These are phyloP conservation scores for Aradophagus sp. DNA, from an alignment of 1,140 invertebrate genomes.

Conservation along the genomic window DNA sequence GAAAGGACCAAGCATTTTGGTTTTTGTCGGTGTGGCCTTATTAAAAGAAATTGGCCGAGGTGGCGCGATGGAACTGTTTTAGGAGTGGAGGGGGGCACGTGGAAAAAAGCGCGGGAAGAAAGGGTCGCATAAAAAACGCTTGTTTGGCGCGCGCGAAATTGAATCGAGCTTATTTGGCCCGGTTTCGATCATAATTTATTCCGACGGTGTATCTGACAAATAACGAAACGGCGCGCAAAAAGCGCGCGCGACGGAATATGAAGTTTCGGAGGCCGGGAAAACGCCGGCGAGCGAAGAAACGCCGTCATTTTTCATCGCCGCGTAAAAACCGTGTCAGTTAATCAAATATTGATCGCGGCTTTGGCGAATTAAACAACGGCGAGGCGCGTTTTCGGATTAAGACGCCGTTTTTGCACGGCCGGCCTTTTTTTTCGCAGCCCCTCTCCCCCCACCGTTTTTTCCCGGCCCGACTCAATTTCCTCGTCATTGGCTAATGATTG, in stretches of 20 bases:
- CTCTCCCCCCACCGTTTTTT: background rate
- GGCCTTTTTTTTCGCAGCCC: background rate
- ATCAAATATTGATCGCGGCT: slow-evolving; percentile 33
- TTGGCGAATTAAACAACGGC: slow-evolving; percentile 28
- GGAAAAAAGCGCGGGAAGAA: slow-evolving; percentile 5
- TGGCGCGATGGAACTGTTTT: too few species aligned
- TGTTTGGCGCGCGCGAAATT: slow-evolving; percentile 19
- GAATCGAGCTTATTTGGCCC: slow-evolving; percentile 22
- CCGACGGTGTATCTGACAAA: slow-evolving; percentile 40
- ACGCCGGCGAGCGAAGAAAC: background rate
- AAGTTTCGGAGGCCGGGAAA: slow-evolving; percentile 22
- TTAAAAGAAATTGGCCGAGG: too few species aligned
- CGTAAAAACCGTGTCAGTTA: slow-evolving; percentile 35
- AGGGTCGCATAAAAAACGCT: background rate
- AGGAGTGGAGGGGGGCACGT: background rate
- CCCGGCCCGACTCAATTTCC: slow-evolving; percentile 5
- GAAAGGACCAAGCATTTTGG: too few species aligned
- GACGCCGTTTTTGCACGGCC: slow-evolving; percentile 13
- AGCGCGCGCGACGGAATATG: slow-evolving; percentile 17
- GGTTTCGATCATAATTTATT: slow-evolving; percentile 47
- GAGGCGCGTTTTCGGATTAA: too few species aligned
- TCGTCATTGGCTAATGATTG: slow-evolving; percentile 24
- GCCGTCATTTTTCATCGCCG: slow-evolving; percentile 24
- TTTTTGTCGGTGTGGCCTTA: background rate
- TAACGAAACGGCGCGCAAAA: slow-evolving; percentile 24